phyloP scores from a whole-genome alignment of 2,888 invertebrate genomes.

The Dasysyrphus tricinctus region DNA sequence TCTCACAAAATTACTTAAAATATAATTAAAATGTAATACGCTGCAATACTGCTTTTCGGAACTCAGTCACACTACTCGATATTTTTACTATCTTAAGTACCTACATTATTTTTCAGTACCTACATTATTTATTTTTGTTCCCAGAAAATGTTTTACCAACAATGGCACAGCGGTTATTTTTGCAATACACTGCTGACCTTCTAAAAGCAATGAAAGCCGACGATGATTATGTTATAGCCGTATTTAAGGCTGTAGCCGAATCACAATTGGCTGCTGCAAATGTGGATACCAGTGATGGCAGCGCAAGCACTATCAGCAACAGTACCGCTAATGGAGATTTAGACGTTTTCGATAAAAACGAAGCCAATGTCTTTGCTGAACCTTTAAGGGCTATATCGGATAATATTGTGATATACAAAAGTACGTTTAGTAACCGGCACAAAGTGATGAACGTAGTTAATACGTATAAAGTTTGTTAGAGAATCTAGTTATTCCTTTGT shows the following conservation, averaged over 20 bases:
- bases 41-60: too few species aligned
- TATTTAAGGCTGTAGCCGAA: slow-evolving; percentile 78
- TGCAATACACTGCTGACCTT: slow-evolving; percentile 76
- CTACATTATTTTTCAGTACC: too few species aligned
- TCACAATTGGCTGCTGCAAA: slow-evolving; percentile 60
- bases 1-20: too few species aligned
- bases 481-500: slow-evolving; percentile 1
- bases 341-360: slow-evolving; percentile 81
- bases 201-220: slow-evolving; percentile 74
- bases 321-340: slow-evolving; percentile 64
- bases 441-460: slow-evolving; percentile 76
- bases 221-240: slow-evolving; percentile 77
- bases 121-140: too few species aligned
- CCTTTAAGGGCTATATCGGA: slow-evolving; percentile 78
- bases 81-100: too few species aligned
- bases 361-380: slow-evolving; percentile 81
- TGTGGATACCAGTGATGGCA: slow-evolving; percentile 72
- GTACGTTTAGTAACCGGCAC: slow-evolving; percentile 76
- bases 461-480: slow-evolving; percentile 68
- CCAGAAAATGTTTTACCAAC: slow-evolving; percentile 77
- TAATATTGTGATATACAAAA: slow-evolving; percentile 76
- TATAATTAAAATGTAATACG: too few species aligned
- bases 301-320: slow-evolving; percentile 46
- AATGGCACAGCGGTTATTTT: slow-evolving; percentile 78
- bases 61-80: too few species aligned